phyloP scores from a whole-genome alignment of 30 jellyfish, hydroid and myxozoan genomes.

The Sanderia malayensis region DNA sequence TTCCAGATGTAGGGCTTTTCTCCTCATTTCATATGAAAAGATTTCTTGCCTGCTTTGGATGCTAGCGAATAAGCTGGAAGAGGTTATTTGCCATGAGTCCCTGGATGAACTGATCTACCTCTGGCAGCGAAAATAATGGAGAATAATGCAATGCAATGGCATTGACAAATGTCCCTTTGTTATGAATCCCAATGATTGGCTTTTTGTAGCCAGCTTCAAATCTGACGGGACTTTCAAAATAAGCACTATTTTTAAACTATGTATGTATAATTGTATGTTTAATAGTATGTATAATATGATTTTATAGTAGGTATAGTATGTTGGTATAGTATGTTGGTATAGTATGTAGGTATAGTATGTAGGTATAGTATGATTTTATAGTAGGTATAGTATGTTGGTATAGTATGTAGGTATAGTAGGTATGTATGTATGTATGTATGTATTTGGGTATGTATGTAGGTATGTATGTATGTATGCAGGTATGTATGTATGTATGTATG shows the following conservation, averaged over 20 bases:
- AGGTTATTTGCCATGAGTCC: slow-evolving; percentile 20
- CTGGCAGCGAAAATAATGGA: slow-evolving; percentile 24
- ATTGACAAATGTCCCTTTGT: background rate
- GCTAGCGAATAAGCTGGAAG: slow-evolving; percentile 10
- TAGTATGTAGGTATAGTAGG: too few relatives aligned
- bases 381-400: too few relatives aligned
- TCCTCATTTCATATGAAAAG: slow-evolving; percentile 4
- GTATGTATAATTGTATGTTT: too few relatives aligned
- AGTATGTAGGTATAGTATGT: too few relatives aligned
- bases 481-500: too few relatives aligned
- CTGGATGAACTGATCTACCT: slow-evolving; percentile 17
- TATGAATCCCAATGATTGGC: slow-evolving; percentile 1
- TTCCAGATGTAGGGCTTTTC: slow-evolving; percentile 7
- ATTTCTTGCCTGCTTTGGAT: slow-evolving; percentile 4
- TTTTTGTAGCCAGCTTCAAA: slow-evolving; percentile 11
- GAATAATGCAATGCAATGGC: slow-evolving; percentile 17
- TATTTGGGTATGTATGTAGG: too few relatives aligned
- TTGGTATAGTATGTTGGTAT: too few relatives aligned
- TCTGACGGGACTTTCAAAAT: slow-evolving; percentile 7
- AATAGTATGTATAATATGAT: too few relatives aligned
- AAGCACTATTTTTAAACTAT: slow-evolving; percentile 1
- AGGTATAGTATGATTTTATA: too few relatives aligned
- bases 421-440: too few relatives aligned
- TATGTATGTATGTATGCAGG: too few relatives aligned
- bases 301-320: too few relatives aligned